phyloP scores from a whole-genome alignment of 2,888 invertebrate species.

The Synanthedon tipuliformis region DNA sequence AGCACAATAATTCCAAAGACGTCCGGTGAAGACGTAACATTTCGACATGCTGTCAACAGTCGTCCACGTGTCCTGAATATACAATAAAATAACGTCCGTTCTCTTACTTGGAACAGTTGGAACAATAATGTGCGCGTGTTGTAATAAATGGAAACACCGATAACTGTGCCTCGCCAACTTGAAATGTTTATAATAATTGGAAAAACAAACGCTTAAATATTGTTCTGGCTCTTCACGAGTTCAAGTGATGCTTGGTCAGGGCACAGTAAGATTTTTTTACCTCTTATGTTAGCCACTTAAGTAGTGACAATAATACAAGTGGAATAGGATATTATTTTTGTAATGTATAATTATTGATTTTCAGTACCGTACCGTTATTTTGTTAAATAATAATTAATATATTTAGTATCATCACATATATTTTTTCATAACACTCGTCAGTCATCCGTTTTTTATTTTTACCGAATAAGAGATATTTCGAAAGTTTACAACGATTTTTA shows the following conservation, averaged over 20 bases:
- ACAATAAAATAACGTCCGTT: conserved; percentile 34
- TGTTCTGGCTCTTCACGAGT: no score
- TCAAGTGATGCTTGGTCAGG: background rate
- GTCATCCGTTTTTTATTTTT: no score
- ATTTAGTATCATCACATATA: no score
- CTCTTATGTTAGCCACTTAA: no score
- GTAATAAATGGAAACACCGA: conserved; percentile 8
- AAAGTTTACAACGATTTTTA: no score
- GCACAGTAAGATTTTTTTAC: background rate
- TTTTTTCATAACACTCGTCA: no score
- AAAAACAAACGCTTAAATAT: conserved; percentile 1
- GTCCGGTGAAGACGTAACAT: background rate
- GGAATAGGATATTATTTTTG: background rate
- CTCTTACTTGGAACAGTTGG: conserved; percentile 11
- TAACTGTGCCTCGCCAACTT: conserved; percentile 2
- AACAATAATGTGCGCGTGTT: conserved; percentile 9
- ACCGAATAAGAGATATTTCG: no score
- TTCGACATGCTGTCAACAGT: conserved; percentile 36
- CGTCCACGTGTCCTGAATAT: conserved; percentile 25
- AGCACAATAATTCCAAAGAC: background rate
- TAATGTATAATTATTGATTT: background rate
- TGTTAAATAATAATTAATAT: no score
- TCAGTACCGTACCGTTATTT: no score
- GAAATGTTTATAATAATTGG: conserved; percentile 5
- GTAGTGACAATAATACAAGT: background rate